Conservation (phyloP, 2,797 vertebrate species). For the Aotus griseimembra region DNA sequence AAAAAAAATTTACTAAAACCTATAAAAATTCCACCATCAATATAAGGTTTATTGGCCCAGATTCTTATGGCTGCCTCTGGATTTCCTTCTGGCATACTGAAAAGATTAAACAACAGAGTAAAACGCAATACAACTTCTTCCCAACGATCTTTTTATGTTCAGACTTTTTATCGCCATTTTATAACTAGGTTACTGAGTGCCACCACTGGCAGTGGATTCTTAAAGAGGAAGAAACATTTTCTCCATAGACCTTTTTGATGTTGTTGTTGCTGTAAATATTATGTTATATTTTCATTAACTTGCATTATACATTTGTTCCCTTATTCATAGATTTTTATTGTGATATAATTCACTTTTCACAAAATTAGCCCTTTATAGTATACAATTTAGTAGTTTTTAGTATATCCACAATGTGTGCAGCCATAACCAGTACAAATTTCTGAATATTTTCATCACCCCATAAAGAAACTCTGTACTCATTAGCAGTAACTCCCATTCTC, state of each 20-base stretch:
- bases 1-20: slow-evolving; percentile 32
- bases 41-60: background rate
- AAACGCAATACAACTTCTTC: background rate
- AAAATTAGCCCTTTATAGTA: background rate
- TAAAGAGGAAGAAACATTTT: background rate
- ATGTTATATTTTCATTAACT: background rate
- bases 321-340: background rate
- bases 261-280: background rate
- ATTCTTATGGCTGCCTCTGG: background rate
- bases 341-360: background rate
- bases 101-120: background rate
- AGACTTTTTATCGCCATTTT: background rate
- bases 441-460: background rate
- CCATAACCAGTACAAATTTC: background rate
- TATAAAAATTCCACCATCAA: background rate
- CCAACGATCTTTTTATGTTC: background rate
- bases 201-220: background rate
- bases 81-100: background rate
- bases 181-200: background rate
- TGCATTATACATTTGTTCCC: background rate
- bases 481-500: background rate
- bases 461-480: background rate
- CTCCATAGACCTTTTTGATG: background rate
- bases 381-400: background rate
- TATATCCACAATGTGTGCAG: background rate